phyloP scores from a whole-genome alignment of 2,113 vertebrate genomes.

The Salvator merianae region DNA sequence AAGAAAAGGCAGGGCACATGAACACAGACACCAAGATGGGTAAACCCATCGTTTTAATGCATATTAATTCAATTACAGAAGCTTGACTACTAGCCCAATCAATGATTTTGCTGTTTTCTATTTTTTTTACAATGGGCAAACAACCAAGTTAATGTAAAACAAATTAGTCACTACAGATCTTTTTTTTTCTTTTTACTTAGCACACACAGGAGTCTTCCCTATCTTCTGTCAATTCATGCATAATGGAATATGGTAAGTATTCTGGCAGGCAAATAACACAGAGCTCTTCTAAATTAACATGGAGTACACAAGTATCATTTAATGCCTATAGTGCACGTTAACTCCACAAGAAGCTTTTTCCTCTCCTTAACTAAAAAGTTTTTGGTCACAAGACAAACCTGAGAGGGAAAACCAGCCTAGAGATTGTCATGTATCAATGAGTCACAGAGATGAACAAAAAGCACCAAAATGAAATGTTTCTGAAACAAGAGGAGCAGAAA shows the following conservation, averaged over 20 bases:
- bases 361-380: neutral
- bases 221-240: neutral
- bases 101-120: neutral
- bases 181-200: neutral
- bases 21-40: neutral
- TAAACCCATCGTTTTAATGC: neutral
- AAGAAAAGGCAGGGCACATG: neutral
- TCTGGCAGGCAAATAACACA: neutral
- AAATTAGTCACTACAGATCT: neutral
- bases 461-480: neutral
- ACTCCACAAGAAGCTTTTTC: neutral
- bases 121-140: neutral
- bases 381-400: neutral
- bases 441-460: neutral
- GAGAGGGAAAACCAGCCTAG: neutral
- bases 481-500: too few relatives aligned
- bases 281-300: neutral
- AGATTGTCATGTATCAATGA: neutral
- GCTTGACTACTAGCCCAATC: neutral
- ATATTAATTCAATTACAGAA: neutral
- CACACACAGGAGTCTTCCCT: neutral
- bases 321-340: neutral
- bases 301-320: neutral
- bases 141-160: neutral
- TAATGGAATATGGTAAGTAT: neutral